Base-by-base conservation (phyloP, 1,140 invertebrate genomes). In the Atta cephalotes region DNA sequence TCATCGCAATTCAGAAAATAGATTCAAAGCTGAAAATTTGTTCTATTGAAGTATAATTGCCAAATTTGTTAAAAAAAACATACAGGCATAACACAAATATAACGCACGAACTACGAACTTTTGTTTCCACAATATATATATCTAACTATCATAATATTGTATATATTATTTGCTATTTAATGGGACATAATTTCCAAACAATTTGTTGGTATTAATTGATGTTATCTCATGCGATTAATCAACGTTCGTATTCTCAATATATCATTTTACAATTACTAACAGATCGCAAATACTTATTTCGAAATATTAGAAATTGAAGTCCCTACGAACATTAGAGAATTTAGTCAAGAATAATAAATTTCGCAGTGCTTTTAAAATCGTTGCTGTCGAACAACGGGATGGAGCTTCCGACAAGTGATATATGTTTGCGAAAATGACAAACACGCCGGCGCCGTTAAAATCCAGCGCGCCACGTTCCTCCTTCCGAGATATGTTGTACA, bases 351-450 rank as follows among this genome's bases (percentile, higher is more conserved):
- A 62, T n/a, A 51, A 84, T 84, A 84, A 84, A 84, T 84, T 63
- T 62, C 5, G 28, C 45, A 45, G 28, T 18, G 70, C 45, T 58
- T 63, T 84, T 74, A 74, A 84, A 84, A 84, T 51, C 45, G 56
- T 76, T 62, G 56, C 80, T 84, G 80, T 84, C 80, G 80, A 84
- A 84, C 80, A 51, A 76, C 80, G 80, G 53, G 56, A 76, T 35
- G 4, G 65, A 84, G 80, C 70, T 62, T 82, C 56, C 70, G 80
- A 84, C 80, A 76, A 84, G 80, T 84, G 80, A 84, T 76, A 84
- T 84, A 84, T 84, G 80, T 76, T 84, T 62, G 80, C 80, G 80
- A 84, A 84, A 84, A 62, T 84, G 80, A 84, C 80, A 84, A 84
- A 84, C 80, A 84, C 80, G 53, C 70, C 56, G 70, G 28, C 56